Evolutionary conservation across 2,113 vertebrate genomes (phyloP), one percentile per base, ranked within the genome.

Genomic region (Pterocles burchelli): DNA sequence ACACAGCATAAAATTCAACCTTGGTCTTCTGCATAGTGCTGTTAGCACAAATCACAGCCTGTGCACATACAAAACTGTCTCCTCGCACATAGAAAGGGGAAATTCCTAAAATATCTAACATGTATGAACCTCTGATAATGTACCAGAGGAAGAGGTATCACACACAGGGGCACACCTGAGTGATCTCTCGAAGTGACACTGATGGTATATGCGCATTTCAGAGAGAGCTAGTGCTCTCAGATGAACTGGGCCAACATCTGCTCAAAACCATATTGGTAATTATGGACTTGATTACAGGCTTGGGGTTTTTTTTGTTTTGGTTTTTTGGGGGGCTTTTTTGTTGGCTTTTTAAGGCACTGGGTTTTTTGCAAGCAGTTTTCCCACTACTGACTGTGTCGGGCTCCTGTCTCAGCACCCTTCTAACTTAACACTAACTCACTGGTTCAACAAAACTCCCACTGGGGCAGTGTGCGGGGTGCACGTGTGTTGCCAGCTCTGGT

Each of bases 401-500:
- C 62, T 38, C 62, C 62, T 61, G 20, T 34, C 57, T 66, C 41
- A 46, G 31, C 54, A 62, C 19, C 43, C 16, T 63, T 79, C 45
- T 36, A 66, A 57, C 19, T 59, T 20, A 51, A 43, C 18, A 76
- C 4, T 17, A 36, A 24, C 34, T 34, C 59, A 81, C 4, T 0
- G 2, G 38, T 38, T 34, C 43, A 62, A 43, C 38, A 77, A n/a
- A 92, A 52, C 17, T 71, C 65, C 36, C 61, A 33, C 63, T 13
- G 34, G 45, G 48, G 38, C 51, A 38, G 29, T 33, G 52, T 16
- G 28, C 1, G 1, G 33, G 54, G 3, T 26, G 2, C 22, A 3
- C 0, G 0, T 25, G 25, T 45, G 26, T 22, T 83, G 51, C 63
- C 38, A 73, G 1, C 38, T 72, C 75, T 9, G 0, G 3, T 17